Percentiles rank a stretch among this genome's conserved stretches.
These are phyloP conservation scores for Cecropterus lyciades DNA, from an alignment of 1,140 invertebrate genomes.

Conservation along the genomic window DNA sequence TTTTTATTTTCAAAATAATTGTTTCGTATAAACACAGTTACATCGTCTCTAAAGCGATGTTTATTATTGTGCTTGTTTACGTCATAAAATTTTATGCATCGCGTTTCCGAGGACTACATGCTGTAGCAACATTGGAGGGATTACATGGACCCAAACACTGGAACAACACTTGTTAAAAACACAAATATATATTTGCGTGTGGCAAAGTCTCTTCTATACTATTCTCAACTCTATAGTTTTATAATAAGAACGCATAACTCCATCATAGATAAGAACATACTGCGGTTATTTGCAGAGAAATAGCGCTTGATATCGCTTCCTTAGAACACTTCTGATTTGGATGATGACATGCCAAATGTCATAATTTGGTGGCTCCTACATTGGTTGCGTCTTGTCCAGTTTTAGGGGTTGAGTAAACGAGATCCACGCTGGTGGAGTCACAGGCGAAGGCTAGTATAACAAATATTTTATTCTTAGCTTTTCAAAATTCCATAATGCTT, in stretches of 20 bases:
- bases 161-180: conserved; percentile 20
- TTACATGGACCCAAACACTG: conserved; percentile 25
- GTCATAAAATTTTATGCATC: conserved; percentile 35
- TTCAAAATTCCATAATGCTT: not conserved
- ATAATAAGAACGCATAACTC: not conserved
- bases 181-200: not conserved
- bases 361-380: conserved; percentile 1
- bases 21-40: conserved; percentile 7
- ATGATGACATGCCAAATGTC: conserved; percentile 18
- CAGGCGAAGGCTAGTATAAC: too few relatives aligned
- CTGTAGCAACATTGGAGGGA: conserved; percentile 27
- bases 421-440: too few relatives aligned
- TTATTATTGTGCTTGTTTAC: conserved; percentile 17
- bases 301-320: conserved; percentile 6
- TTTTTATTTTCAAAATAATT: not conserved
- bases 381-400: too few relatives aligned
- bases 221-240: conserved; percentile 4
- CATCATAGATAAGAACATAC: not conserved
- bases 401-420: too few relatives aligned
- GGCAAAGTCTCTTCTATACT: not conserved
- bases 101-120: conserved; percentile 25
- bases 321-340: conserved; percentile 9
- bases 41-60: conserved; percentile 1
- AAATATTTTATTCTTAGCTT: too few relatives aligned
- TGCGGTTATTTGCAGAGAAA: conserved; percentile 14